Evolutionary conservation across 2,888 invertebrate species (phyloP), one percentile per base, ranked within the genome.

Genomic region (Dasypolia templi): DNA sequence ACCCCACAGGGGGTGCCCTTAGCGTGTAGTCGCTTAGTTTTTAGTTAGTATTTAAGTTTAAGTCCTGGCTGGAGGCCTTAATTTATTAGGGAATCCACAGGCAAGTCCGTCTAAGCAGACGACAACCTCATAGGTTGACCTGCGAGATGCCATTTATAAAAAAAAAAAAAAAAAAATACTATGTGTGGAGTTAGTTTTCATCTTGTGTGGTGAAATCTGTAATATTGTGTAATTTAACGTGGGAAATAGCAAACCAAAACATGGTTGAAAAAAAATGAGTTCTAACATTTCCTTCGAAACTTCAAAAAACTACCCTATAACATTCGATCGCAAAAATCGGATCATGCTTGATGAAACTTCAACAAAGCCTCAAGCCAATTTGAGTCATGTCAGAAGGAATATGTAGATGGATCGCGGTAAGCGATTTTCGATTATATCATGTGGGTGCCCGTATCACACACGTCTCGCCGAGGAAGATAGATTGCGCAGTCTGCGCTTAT

Each of bases 381-480:
- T 90, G 88, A 89, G 90, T 86, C 86, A 89, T 88, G 90, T 91
- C 90, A 90, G 87, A 86, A 87, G 84, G 89, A 91, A 90, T 90
- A 91, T 91, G 92, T 91, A 90, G 91, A 92, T 89, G 91, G 91
- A 91, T 93, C 88, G 87, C 85, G 87, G 91, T 92, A 92, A 93
- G 90, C 92, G 93, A 90, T 93, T 93, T 91, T 91, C 92, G 93
- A 93, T 93, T 91, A 93, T 92, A 93, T 91, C 91, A 91, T 92
- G 91, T 89, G 92, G 92, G 92, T 86, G 82, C 89, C 89, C 89
- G 90, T 92, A 92, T 93, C 92, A 88, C 90, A 89, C 88, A 92
- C 88, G 93, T 93, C 93, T 91, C 85, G 73, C 79, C 86, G 91
- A 92, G 90, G 91, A 95, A 95, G 95, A 95, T 93, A 93, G 93